Percentiles rank a stretch among this genome's conserved stretches.
phyloP scores from a whole-genome alignment of 53 echinoderm and acorn worm species.

The Zoroaster sp. region DNA sequence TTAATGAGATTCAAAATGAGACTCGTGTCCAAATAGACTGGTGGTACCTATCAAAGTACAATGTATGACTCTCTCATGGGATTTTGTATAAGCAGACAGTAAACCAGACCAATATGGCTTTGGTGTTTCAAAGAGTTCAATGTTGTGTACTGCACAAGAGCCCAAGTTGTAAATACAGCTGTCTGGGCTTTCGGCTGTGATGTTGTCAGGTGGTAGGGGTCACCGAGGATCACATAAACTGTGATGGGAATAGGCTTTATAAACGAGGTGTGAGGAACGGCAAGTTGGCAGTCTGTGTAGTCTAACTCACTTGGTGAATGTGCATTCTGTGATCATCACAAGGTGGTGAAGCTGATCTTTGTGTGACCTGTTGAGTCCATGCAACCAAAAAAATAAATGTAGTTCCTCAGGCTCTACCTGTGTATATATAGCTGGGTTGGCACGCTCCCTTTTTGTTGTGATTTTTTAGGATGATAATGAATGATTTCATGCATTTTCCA shows the following conservation, averaged over 20 bases:
- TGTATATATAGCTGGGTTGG: background rate
- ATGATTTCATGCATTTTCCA: no score
- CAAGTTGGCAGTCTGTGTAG: background rate
- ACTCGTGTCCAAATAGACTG: no score
- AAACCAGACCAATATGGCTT: no score
- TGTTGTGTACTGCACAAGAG: background rate
- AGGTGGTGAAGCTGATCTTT: background rate
- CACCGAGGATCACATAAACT: constrained; percentile 38
- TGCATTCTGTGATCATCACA: background rate
- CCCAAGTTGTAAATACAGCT: constrained; percentile 5
- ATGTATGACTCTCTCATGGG: no score
- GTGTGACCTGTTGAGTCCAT: background rate
- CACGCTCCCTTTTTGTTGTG: no score
- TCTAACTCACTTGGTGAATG: background rate
- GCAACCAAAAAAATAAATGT: background rate
- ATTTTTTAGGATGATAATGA: no score
- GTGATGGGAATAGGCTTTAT: constrained; percentile 1
- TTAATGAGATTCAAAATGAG: no score
- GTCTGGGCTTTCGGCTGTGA: background rate
- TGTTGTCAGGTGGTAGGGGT: constrained; percentile 46
- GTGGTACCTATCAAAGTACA: no score
- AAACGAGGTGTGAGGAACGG: constrained; percentile 46
- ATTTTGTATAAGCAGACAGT: no score
- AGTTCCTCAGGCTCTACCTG: background rate
- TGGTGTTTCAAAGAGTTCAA: no score